A percentile compares a stretch with the other conserved stretches of the same genome.
phyloP scores from a whole-genome alignment of 2,113 vertebrate genomes.

The Monopterus albus region DNA sequence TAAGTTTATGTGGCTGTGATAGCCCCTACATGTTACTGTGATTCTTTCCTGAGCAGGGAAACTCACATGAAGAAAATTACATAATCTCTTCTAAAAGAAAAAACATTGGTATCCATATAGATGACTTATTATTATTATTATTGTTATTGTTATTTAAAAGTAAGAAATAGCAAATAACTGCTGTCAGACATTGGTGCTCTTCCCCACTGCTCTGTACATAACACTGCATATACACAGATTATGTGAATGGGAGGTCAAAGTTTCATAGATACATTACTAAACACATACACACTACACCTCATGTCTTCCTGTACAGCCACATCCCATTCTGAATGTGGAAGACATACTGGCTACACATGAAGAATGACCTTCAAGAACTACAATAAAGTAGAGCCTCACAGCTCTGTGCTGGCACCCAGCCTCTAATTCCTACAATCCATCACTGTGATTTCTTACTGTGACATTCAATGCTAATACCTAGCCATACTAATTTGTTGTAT shows the following conservation, averaged over 20 bases:
- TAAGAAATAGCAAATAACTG: too few relatives aligned
- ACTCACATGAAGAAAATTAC: too few relatives aligned
- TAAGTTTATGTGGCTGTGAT: too few relatives aligned
- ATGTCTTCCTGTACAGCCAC: constrained; percentile 1
- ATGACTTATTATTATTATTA: too few relatives aligned
- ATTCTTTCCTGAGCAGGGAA: too few relatives aligned
- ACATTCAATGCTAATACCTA: neutral
- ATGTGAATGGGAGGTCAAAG: neutral
- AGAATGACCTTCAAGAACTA: neutral
- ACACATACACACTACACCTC: neutral
- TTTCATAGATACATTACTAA: neutral
- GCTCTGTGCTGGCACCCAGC: neutral
- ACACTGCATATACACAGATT: too few relatives aligned
- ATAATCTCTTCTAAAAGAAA: too few relatives aligned
- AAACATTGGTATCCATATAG: too few relatives aligned
- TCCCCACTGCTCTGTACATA: too few relatives aligned
- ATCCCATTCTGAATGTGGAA: neutral
- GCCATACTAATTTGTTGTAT: constrained; percentile 2
- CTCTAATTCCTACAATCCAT: constrained; percentile 6
- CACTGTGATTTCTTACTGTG: neutral
- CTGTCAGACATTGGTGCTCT: too few relatives aligned
- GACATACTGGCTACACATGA: constrained; percentile 7
- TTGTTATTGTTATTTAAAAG: too few relatives aligned
- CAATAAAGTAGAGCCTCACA: neutral
- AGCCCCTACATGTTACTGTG: too few relatives aligned